Evolutionary conservation across 1,140 invertebrate genomes (phyloP), one percentile per base, ranked within the genome.

Genomic region (Platyscapa corneri): DNA sequence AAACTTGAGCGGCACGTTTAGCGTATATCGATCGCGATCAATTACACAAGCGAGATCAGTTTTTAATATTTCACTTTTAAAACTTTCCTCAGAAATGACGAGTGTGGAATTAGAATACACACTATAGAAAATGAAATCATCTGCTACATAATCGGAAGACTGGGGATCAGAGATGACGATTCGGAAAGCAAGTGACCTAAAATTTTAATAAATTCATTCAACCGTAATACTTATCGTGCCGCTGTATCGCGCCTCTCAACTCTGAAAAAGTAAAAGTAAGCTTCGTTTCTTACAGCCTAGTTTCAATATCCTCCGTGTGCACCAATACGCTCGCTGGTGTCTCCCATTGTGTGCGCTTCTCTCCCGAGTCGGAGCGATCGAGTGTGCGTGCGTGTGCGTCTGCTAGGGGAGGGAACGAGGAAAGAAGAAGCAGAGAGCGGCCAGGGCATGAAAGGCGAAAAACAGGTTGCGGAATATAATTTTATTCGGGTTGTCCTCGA

Each of bases 401-500:
- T 12, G 12, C 42, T 12, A 46, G 42, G 39, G 16, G 70, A 74
- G 34, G 20, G 39, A 39, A 8, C 3, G 0, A n/a, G 7, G 70
- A 42, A n/a, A 34, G 30, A 42, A 74, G 70, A 74, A 74, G 8
- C 37, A 23, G 34, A 27, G 34, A 42, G 39, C 37, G 39, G 3
- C 27, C 23, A 5, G 56, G 56, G 37, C 37, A 42, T 6, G 23
- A 83, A 83, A 77, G 83, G 79, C 84, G 78, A 85, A 81, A 80
- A 85, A 85, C 84, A 85, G 84, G 84, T 85, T 85, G 84, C 74
- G 56, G 49, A n/a, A 76, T 85, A 85, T 85, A 85, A 85, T 85
- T 85, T 85, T 85, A 85, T 85, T 81, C 79, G 70, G 60, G 39
- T 27, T 60, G 46, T 53, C n/a, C n/a, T 34, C 30, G 6, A 74